Base-by-base conservation (phyloP, 2,888 invertebrate genomes). In the Lochmaea crataegi region DNA sequence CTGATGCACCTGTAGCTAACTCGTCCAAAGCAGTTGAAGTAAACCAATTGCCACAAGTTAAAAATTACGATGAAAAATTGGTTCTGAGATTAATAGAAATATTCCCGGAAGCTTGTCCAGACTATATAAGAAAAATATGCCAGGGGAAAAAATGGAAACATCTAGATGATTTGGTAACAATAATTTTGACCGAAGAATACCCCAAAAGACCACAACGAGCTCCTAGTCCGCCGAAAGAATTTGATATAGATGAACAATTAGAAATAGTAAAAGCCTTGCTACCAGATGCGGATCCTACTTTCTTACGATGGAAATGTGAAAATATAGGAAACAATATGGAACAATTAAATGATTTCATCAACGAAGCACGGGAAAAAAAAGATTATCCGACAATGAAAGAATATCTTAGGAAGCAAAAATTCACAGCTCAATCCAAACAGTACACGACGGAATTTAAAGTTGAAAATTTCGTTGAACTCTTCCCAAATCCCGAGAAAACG, bases 391-490 rank as follows among this genome's bases (percentile, higher is more conserved):
- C 82, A 12, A 76, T 81, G 76, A 80, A 82, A 68, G 84, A 84
- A 48, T 82, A 79, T 63, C 72, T 79, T 51, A 83, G 83, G 64
- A 83, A 83, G 63, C 80, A 84, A 65, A 82, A 84, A 74, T 65
- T 85, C 22, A 81, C 84, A 0, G 84, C 87, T 3, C 86, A 88
- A 75, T 85, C 85, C 56, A 84, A 83, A 68, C 85, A 87, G 42
- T 88, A 88, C 72, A 88, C 86, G 0, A 82, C 81, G 0, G 84
- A 87, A 5, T 89, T 89, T 68, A 79, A 84, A 51, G 81, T 88
- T 0, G 80, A 86, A 73, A 81, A 87, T 16, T 89, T 88, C 80
- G 74, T 89, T 0, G 81, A 86, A 67, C 76, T 87, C 9, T 87
- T 88, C 78, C 88, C 88, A 1, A 84, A 89, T 79, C 89, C 89